Percentiles rank a stretch among this genome's conserved stretches.
These are phyloP conservation scores for Melitaea athalia DNA, from an alignment of 2,888 invertebrate genomes.

Conservation along the genomic window DNA sequence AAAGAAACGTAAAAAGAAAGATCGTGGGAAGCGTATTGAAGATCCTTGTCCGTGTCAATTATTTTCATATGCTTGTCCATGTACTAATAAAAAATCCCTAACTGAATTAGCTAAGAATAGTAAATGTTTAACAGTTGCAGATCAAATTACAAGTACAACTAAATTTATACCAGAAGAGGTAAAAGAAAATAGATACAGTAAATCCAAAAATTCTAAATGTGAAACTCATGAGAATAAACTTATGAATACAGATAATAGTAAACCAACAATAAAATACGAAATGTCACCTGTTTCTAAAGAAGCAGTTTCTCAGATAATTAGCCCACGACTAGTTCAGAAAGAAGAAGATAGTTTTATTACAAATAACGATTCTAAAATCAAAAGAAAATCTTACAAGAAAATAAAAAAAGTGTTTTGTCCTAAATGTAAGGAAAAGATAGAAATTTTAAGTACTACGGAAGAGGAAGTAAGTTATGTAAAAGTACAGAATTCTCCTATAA, in stretches of 20 bases:
- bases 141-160: constrained; percentile 42
- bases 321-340: neutral
- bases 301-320: constrained; percentile 7
- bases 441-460: constrained; percentile 57
- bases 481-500: constrained; percentile 44
- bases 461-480: constrained; percentile 54
- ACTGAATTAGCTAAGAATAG: constrained; percentile 42
- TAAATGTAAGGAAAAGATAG: constrained; percentile 64
- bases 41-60: constrained; percentile 69
- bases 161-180: constrained; percentile 41
- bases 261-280: constrained; percentile 24
- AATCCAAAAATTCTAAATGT: constrained; percentile 45
- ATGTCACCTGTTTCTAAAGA: constrained; percentile 18
- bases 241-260: constrained; percentile 47
- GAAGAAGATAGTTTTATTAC: constrained; percentile 12
- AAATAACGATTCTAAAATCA: constrained; percentile 31
- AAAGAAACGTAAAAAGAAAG: constrained; percentile 56
- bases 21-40: constrained; percentile 53
- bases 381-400: constrained; percentile 46
- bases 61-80: constrained; percentile 68
- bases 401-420: constrained; percentile 60
- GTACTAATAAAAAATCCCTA: constrained; percentile 48
- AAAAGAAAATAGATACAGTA: constrained; percentile 37
- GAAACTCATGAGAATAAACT: constrained; percentile 50
- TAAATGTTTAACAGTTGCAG: constrained; percentile 37